A percentile compares a stretch with the other conserved stretches of the same genome.
Conservation (phyloP, 2,888 invertebrate genomes). For the Apamea epomidion region DNA sequence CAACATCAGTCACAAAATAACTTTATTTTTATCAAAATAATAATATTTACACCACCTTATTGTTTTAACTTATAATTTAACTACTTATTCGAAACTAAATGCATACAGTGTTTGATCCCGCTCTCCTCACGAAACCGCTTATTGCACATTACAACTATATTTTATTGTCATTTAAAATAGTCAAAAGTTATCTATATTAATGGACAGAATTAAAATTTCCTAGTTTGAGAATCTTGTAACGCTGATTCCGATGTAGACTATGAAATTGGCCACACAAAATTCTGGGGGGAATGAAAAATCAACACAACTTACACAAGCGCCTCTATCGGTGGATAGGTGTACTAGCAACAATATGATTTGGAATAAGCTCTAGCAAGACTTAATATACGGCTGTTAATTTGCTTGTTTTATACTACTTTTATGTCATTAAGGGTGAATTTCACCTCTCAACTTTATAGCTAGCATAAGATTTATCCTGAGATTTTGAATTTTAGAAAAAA, state of each 20-base stretch:
- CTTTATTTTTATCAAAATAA: conserved; percentile 77
- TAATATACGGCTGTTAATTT: neutral
- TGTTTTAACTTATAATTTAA: conserved; percentile 64
- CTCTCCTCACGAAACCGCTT: conserved; percentile 64
- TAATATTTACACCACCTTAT: conserved; percentile 83
- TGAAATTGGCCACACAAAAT: neutral
- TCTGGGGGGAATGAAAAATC: neutral
- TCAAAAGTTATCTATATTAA: conserved; percentile 42
- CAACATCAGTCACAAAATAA: conserved; percentile 74
- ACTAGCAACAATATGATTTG: neutral
- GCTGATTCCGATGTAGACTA: conserved; percentile 30
- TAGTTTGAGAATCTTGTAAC: conserved; percentile 21
- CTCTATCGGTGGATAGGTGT: conserved; percentile 20
- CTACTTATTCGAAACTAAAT: conserved; percentile 79
- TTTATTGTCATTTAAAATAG: conserved; percentile 63
- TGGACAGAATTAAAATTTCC: conserved; percentile 48
- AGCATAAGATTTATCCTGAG: no score
- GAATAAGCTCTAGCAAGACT: neutral
- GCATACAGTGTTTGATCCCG: conserved; percentile 80
- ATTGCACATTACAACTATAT: conserved; percentile 68
- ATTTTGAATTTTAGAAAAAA: no score
- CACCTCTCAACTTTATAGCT: no score
- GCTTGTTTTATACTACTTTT: neutral
- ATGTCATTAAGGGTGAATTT: neutral
- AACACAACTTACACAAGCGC: neutral